phyloP scores from a whole-genome alignment of 2,797 vertebrate species.

The Fratercula arctica region DNA sequence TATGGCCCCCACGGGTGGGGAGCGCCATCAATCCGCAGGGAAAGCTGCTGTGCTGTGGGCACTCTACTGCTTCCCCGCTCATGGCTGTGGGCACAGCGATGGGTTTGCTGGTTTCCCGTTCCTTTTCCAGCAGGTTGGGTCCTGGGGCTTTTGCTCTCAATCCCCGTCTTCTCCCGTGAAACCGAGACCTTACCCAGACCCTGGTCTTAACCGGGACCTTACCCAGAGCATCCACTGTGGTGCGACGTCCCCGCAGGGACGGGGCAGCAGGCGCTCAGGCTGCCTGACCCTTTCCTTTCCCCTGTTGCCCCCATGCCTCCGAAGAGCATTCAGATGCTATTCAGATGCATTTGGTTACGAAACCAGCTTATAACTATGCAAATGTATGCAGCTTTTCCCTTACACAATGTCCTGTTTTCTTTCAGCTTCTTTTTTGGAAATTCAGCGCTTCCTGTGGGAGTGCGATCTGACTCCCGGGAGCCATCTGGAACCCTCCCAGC shows the following conservation, averaged over 20 bases:
- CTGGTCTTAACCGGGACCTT: fast-evolving
- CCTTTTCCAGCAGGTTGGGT: not conserved
- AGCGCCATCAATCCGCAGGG: not conserved
- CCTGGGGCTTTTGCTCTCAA: not conserved
- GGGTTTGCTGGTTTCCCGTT: not conserved
- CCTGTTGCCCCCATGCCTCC: not conserved
- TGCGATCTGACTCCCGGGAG: not conserved
- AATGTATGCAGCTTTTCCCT: not conserved
- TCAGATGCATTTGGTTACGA: not conserved
- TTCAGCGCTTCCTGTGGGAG: not conserved
- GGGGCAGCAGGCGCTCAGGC: not conserved
- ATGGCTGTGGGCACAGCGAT: fast-evolving
- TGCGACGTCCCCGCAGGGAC: not conserved
- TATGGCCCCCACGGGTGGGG: fast-evolving
- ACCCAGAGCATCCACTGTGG: not conserved
- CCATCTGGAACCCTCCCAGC: not conserved
- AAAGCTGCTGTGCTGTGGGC: not conserved
- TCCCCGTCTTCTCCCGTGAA: fast-evolving
- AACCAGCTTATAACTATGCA: not conserved
- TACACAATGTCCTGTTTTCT: not conserved
- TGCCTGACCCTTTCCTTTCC: not conserved
- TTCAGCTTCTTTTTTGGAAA: not conserved
- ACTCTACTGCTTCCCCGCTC: fast-evolving
- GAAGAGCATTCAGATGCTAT: fast-evolving
- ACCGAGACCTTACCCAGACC: not conserved